Percentiles rank a stretch among this genome's conserved stretches.
Evolutionary conservation across 2,797 vertebrate genomes (phyloP).

Genomic region (Apogon hyalosoma): DNA sequence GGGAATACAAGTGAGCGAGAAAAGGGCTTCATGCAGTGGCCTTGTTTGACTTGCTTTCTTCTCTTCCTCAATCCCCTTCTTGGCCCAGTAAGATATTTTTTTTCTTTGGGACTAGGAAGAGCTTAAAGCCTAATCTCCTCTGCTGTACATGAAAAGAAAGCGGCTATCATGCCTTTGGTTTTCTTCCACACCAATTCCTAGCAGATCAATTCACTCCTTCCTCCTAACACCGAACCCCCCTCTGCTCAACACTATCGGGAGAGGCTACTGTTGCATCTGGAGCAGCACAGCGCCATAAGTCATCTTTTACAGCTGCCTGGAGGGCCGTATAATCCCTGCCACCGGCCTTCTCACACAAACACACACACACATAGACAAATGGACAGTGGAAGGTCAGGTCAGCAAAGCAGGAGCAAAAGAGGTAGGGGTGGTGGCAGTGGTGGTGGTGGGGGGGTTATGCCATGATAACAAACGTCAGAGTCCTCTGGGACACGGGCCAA

Average conservation of each 20-base stretch:
- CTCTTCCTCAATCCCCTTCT: conserved; percentile 61
- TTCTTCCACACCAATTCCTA: conserved; percentile 38
- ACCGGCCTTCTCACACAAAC: conserved; percentile 46
- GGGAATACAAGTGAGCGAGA: conserved; percentile 63
- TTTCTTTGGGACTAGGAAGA: conserved; percentile 48
- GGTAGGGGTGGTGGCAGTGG: neutral
- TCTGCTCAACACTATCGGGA: conserved; percentile 16
- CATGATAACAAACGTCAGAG: conserved; percentile 48
- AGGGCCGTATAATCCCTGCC: conserved; percentile 64
- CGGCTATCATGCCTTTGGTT: conserved; percentile 56
- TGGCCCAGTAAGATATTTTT: conserved; percentile 56
- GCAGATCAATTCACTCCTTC: conserved; percentile 67
- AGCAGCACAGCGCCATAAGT: conserved; percentile 50
- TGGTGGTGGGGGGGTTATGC: conserved; percentile 18
- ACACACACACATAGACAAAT: conserved; percentile 39
- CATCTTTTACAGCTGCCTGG: conserved; percentile 73
- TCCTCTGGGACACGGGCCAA: conserved; percentile 45
- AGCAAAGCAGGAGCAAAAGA: conserved; percentile 49
- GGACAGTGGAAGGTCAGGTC: conserved; percentile 69
- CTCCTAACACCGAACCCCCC: conserved; percentile 34
- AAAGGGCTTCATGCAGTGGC: conserved; percentile 51
- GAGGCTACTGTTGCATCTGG: conserved; percentile 59
- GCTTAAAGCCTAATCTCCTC: conserved; percentile 75
- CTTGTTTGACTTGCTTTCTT: conserved; percentile 63
- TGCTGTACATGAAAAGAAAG: conserved; percentile 70